Conservation (phyloP, 2,797 vertebrate species). For the Rhynchotus rufescens region DNA sequence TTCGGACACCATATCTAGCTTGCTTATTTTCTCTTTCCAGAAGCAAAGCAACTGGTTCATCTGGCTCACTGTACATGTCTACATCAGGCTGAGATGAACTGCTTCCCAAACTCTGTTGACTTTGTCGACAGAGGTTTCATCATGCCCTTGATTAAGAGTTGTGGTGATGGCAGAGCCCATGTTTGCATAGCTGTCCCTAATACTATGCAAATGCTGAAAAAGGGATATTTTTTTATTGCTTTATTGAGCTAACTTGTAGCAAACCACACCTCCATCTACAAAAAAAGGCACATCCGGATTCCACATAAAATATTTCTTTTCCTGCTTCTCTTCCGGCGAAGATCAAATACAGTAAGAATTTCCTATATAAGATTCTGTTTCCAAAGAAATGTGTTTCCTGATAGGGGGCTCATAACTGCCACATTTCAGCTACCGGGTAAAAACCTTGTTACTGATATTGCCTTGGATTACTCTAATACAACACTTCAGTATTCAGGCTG, state of each 20-base stretch:
- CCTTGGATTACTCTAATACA: background rate
- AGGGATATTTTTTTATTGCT: background rate
- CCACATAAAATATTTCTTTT: background rate
- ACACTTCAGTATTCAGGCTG: background rate
- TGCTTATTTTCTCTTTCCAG: conserved; percentile 57
- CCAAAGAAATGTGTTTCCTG: background rate
- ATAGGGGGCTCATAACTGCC: background rate
- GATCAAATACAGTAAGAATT: background rate
- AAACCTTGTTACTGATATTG: background rate
- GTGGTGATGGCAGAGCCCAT: background rate
- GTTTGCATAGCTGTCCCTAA: background rate
- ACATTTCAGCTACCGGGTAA: background rate
- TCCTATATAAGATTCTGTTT: background rate
- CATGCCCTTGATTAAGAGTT: background rate
- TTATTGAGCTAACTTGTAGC: background rate
- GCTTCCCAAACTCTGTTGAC: conserved; percentile 18
- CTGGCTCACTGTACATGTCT: background rate
- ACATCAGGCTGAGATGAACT: background rate
- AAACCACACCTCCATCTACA: background rate
- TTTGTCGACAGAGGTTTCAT: background rate
- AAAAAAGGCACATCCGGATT: background rate
- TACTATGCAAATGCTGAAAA: background rate
- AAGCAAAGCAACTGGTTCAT: conserved; percentile 15
- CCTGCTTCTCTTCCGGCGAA: background rate
- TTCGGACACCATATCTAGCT: conserved; percentile 56